Evolutionary conservation across 2,113 vertebrate species (phyloP), one percentile per base, ranked within the genome.

Genomic region (Narcine bancroftii): DNA sequence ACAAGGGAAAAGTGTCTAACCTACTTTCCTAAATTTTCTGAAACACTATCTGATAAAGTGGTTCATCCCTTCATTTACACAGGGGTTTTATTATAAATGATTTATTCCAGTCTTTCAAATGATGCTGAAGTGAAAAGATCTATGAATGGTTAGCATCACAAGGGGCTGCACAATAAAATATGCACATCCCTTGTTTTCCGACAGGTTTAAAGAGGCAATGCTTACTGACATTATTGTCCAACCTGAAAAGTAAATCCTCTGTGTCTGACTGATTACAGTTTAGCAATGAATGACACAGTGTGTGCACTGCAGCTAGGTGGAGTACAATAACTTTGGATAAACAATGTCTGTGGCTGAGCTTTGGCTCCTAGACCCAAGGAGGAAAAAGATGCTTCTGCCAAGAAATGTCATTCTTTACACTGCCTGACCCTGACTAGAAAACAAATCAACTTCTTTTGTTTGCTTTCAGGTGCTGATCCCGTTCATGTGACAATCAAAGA

Each of bases 401-500:
- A 93, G 92, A 93, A 83, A 92, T 92, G 66, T 94, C 92, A 92
- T 93, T 94, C 93, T 94, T 93, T 92, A 94, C 92, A 85, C 73
- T 93, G 94, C 91, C 0, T 45, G 93, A 92, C 93, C 93, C 93
- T 65, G 71, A 45, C n/a, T 69, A 93, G 95, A 93, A 94, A 93
- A 93, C 94, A 94, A 93, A 66, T 19, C 39, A 47, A 69, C 65
- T 66, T 91, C 60, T 89, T 71, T 69, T 91, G 87, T 69, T 91
- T 91, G 63, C 39, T 91, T 69, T 91, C 42, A 69, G 89, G 89
- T 69, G 42, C 65, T 91, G 65, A 69, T 71, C 63, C 21, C 36
- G 10, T 69, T 45, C 65, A 91, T 66, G 42, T 7, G 39, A 69
- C 29, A 66, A 69, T 63, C 63, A 42, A 91, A 91, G 21, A 89